Percentiles rank a stretch among this genome's conserved stretches.
phyloP scores from a whole-genome alignment of 2,113 vertebrate species.

The Myrmophylax atrothorax region DNA sequence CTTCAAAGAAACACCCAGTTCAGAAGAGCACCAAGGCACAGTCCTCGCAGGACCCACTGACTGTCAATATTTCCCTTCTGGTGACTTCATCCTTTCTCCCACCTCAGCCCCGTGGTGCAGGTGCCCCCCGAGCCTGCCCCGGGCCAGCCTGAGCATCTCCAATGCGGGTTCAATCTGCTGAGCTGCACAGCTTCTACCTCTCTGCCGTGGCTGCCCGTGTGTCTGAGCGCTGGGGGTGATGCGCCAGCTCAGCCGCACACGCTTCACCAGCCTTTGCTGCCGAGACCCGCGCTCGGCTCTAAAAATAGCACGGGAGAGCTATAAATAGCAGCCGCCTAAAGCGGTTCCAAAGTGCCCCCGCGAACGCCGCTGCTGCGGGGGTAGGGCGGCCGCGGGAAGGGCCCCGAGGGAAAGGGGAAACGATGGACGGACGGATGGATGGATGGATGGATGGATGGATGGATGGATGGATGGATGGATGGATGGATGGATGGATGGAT shows the following conservation, averaged over 20 bases:
- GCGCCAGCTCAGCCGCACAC: background rate
- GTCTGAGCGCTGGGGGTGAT: background rate
- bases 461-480: background rate
- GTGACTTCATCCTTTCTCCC: background rate
- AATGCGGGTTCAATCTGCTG: background rate
- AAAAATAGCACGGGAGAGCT: background rate
- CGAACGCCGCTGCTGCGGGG: background rate
- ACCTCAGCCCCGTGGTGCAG: background rate
- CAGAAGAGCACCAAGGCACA: accelerated
- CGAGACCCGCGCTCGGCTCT: background rate
- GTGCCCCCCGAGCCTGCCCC: background rate
- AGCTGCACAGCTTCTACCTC: accelerated
- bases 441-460: background rate
- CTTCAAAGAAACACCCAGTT: accelerated
- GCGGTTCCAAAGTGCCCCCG: background rate
- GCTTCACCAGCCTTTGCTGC: background rate
- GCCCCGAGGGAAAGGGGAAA: background rate
- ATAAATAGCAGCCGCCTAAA: background rate
- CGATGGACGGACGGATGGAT: background rate
- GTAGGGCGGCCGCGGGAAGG: background rate
- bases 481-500: background rate
- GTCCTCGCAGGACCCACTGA: accelerated
- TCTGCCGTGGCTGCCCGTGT: background rate
- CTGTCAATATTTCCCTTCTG: accelerated
- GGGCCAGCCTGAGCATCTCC: too few species aligned